phyloP scores from a whole-genome alignment of 2,888 invertebrate species.

The Acleris holmiana region DNA sequence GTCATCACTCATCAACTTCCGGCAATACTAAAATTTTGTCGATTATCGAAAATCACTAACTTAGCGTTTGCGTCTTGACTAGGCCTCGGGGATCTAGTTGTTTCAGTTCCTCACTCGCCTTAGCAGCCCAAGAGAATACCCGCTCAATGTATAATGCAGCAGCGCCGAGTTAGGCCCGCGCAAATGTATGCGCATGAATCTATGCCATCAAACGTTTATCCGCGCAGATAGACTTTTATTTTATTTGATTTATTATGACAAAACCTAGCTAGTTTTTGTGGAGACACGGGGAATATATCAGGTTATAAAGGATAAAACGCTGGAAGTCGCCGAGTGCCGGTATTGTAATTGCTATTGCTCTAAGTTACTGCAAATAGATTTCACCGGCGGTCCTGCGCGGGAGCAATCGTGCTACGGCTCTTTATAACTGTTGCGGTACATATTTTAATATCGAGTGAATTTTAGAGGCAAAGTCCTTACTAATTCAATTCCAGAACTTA shows the following conservation, averaged over 20 bases:
- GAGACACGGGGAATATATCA: slow-evolving; percentile 10
- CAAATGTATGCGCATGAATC: slow-evolving; percentile 32
- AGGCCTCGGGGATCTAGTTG: too few species aligned
- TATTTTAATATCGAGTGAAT: too few species aligned
- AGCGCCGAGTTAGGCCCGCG: slow-evolving; percentile 12
- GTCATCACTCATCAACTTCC: too few species aligned
- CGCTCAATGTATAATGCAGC: slow-evolving; percentile 33
- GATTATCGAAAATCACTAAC: too few species aligned
- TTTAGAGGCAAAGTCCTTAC: too few species aligned
- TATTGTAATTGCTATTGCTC: slow-evolving; percentile 13
- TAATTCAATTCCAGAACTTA: too few species aligned
- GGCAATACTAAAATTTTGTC: too few species aligned
- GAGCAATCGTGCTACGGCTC: neutral
- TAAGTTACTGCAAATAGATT: slow-evolving; percentile 27
- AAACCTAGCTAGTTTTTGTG: slow-evolving; percentile 8
- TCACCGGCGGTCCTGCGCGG: slow-evolving; percentile 7
- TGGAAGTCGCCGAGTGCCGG: neutral
- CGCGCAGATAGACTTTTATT: slow-evolving; percentile 29
- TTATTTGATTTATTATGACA: slow-evolving; percentile 34
- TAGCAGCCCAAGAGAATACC: too few species aligned
- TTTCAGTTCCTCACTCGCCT: too few species aligned
- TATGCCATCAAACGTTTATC: slow-evolving; percentile 28
- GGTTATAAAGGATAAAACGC: neutral
- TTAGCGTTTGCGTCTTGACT: too few species aligned
- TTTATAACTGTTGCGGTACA: too few species aligned